These are phyloP conservation scores for Gymnoscopelus microlampas DNA, from an alignment of 2,797 vertebrate species.

Conservation along the genomic window DNA sequence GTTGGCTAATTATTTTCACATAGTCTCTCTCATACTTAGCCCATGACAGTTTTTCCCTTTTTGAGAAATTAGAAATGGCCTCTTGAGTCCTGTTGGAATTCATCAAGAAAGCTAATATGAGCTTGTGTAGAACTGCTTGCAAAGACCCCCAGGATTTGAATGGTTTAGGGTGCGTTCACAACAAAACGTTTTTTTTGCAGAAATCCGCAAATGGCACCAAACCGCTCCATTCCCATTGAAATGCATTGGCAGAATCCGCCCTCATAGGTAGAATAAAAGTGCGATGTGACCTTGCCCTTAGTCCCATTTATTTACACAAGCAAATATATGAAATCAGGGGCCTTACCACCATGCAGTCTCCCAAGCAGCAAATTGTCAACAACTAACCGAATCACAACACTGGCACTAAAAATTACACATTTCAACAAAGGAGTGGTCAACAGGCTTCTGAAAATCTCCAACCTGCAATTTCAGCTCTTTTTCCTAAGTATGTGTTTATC, in stretches of 20 bases:
- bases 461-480: slow-evolving; percentile 28
- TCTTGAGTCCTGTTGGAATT: slow-evolving; percentile 16
- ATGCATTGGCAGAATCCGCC: no score
- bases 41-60: slow-evolving; percentile 9
- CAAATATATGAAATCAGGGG: no score
- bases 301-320: no score
- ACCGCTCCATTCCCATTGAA: no score
- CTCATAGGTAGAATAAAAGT: no score
- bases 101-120: slow-evolving; percentile 9
- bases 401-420: neutral
- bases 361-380: no score
- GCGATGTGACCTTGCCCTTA: no score
- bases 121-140: neutral
- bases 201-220: no score
- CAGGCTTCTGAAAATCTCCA: slow-evolving; percentile 12
- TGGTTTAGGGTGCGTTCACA: slow-evolving; percentile 5
- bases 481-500: slow-evolving; percentile 24
- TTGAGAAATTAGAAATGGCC: slow-evolving; percentile 24
- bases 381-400: neutral
- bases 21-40: slow-evolving; percentile 24
- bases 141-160: neutral
- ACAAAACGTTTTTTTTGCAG: no score
- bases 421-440: slow-evolving; percentile 12
- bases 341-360: no score
- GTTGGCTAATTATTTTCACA: slow-evolving; percentile 20